These are phyloP conservation scores for Dynastes grantii DNA, from an alignment of 2,888 invertebrate species.

Conservation along the genomic window DNA sequence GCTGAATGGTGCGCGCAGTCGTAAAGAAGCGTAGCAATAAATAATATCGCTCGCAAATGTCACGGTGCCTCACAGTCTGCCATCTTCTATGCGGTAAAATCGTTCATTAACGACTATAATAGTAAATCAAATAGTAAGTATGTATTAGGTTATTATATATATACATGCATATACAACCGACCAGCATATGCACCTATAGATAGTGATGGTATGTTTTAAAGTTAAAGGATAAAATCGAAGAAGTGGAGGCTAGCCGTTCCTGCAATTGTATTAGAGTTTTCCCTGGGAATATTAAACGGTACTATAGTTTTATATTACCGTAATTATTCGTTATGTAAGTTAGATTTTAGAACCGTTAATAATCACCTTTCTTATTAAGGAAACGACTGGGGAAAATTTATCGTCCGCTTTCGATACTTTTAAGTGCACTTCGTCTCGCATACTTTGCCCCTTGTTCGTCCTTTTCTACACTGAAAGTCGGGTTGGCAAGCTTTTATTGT, in stretches of 20 bases:
- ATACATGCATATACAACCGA: no score
- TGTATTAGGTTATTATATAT: constrained; percentile 3
- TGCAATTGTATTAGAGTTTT: constrained; percentile 11
- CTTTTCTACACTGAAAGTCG: neutral
- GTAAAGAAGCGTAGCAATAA: constrained; percentile 50
- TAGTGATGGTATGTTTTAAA: neutral
- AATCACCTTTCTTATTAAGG: constrained; percentile 32
- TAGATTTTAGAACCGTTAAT: constrained; percentile 31
- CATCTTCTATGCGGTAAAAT: constrained; percentile 60
- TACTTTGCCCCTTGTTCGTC: neutral
- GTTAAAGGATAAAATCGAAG: neutral
- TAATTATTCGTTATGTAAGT: constrained; percentile 38
- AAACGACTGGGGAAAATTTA: constrained; percentile 27
- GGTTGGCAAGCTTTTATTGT: neutral
- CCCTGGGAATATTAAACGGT: constrained; percentile 23
- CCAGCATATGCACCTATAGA: neutral
- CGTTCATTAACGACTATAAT: constrained; percentile 62
- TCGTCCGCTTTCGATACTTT: constrained; percentile 10
- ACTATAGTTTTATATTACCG: constrained; percentile 38
- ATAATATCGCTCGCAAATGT: constrained; percentile 59
- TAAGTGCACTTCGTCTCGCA: neutral
- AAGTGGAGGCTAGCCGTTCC: constrained; percentile 3
- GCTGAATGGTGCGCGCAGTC: constrained; percentile 43
- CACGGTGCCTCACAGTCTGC: constrained; percentile 60
- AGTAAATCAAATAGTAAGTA: constrained; percentile 61